Conservation (phyloP, 1,140 invertebrate species). For the Steinernema khuongi region DNA sequence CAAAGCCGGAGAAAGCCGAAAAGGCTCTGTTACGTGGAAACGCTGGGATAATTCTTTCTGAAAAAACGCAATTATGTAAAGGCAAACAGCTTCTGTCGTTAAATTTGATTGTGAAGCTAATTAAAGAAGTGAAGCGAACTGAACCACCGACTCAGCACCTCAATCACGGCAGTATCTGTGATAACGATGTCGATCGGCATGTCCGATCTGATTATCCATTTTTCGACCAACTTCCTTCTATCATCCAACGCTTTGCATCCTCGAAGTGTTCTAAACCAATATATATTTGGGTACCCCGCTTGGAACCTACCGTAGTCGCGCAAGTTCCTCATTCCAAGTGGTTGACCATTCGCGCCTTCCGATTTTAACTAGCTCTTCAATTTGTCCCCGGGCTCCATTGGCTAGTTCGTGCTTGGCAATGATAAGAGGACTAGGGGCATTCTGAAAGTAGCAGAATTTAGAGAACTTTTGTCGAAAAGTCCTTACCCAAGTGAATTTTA, state of each 20-base stretch:
- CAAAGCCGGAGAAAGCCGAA: background rate
- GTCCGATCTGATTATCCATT: background rate
- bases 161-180: background rate
- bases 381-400: no score
- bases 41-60: background rate
- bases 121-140: background rate
- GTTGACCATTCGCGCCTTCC: background rate
- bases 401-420: no score
- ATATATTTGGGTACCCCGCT: background rate
- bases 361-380: no score
- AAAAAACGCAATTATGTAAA: no score
- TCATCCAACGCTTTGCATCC: background rate
- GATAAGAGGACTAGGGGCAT: no score
- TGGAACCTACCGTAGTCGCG: background rate
- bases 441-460: no score
- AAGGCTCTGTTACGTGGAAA: background rate
- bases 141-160: background rate
- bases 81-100: background rate
- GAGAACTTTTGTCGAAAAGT: no score
- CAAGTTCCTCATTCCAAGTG: background rate
- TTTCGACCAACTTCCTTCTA: background rate
- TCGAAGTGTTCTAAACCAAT: background rate
- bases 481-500: background rate
- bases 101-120: no score
- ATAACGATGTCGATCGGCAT: background rate